Conservation (phyloP, 2,113 vertebrate species). For the Gymnocephalus cernua region DNA sequence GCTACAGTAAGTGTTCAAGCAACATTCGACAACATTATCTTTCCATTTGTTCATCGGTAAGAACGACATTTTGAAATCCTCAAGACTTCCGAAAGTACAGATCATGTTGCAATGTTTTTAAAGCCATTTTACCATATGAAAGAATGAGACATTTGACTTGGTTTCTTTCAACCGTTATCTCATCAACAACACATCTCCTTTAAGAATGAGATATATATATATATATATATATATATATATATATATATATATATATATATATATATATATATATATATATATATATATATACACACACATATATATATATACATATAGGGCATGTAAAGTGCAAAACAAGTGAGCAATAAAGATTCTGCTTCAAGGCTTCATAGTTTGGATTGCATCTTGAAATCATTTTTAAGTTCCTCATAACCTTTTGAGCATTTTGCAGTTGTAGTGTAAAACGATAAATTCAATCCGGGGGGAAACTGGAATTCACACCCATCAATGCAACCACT, state of each 20-base stretch:
- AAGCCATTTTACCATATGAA: not conserved
- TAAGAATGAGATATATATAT: too few species aligned
- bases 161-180: not conserved
- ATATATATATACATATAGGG: too few species aligned
- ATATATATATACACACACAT: too few species aligned
- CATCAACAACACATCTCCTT: not conserved
- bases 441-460: not conserved
- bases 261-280: too few species aligned
- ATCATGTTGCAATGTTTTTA: not conserved
- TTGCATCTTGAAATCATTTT: not conserved
- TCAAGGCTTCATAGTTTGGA: not conserved
- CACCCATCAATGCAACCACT: not conserved
- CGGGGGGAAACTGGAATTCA: constrained; percentile 28
- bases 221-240: too few species aligned
- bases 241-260: too few species aligned
- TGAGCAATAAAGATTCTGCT: too few species aligned
- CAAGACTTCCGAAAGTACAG: not conserved
- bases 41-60: not conserved
- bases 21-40: not conserved
- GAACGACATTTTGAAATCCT: not conserved
- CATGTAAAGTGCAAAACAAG: constrained; percentile 14
- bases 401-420: constrained; percentile 7
- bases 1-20: not conserved
- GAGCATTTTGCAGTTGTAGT: not conserved
- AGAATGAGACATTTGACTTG: not conserved